These are phyloP conservation scores for Saturnia japonica DNA, from an alignment of 2,888 invertebrate genomes.

Conservation along the genomic window DNA sequence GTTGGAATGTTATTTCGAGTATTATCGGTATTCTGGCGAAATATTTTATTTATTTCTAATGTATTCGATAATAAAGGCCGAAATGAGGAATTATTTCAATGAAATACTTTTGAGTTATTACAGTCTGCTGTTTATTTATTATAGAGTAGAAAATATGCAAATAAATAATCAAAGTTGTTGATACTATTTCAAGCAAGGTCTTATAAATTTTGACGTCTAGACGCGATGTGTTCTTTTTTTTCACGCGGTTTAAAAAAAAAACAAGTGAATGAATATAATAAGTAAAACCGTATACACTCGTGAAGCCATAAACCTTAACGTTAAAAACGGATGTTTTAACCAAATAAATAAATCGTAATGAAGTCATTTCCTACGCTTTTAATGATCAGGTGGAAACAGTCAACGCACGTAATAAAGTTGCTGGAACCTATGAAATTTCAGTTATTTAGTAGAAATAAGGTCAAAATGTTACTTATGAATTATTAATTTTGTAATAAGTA, in stretches of 20 bases:
- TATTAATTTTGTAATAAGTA: too few species aligned
- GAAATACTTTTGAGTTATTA: slow-evolving; percentile 22
- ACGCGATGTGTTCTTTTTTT: background rate
- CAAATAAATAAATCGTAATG: slow-evolving; percentile 29
- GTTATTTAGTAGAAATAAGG: background rate
- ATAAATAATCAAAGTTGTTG: background rate
- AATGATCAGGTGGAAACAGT: slow-evolving; percentile 56
- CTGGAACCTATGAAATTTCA: slow-evolving; percentile 38
- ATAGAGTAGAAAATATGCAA: background rate
- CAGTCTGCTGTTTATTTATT: background rate
- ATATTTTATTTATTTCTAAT: slow-evolving; percentile 62
- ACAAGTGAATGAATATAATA: background rate
- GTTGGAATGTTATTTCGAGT: slow-evolving; percentile 69
- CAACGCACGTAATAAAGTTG: slow-evolving; percentile 53
- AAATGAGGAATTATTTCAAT: slow-evolving; percentile 40
- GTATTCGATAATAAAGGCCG: slow-evolving; percentile 54
- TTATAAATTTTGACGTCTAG: background rate
- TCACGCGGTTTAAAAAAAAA: background rate
- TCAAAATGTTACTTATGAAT: background rate
- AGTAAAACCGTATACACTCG: background rate
- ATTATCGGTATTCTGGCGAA: slow-evolving; percentile 72
- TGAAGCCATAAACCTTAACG: slow-evolving; percentile 10
- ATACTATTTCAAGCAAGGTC: background rate
- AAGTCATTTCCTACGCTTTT: slow-evolving; percentile 42
- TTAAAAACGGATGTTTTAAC: slow-evolving; percentile 4